Percentiles rank a stretch among this genome's conserved stretches.
Evolutionary conservation across 2,797 vertebrate species (phyloP).

Genomic region (Pempheris klunzingeri): DNA sequence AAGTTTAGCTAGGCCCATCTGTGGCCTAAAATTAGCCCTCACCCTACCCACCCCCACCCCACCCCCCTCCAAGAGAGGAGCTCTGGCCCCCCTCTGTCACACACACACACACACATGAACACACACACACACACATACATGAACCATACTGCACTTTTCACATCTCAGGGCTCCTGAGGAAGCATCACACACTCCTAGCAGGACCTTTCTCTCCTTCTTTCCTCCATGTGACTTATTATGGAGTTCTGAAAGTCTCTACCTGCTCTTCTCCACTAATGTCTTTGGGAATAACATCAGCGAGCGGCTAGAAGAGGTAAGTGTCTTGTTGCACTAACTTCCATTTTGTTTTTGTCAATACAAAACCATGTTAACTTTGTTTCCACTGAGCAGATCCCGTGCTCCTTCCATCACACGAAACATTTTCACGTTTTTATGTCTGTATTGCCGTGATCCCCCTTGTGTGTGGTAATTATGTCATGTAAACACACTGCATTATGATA

Average conservation of each 20-base stretch:
- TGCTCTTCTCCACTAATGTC: constrained; percentile 4
- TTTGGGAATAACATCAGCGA: constrained; percentile 25
- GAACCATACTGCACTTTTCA: constrained; percentile 47
- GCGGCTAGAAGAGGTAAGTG: constrained; percentile 62
- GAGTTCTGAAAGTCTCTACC: constrained; percentile 30
- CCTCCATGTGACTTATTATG: constrained; percentile 38
- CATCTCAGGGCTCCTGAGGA: constrained; percentile 41
- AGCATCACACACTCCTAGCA: constrained; percentile 57
- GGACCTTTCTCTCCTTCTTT: constrained; percentile 29
- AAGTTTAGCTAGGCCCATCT: constrained; percentile 89
- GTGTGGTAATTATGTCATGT: not conserved
- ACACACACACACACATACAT: constrained; percentile 41
- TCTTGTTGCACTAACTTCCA: not conserved
- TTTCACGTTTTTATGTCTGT: too few relatives aligned
- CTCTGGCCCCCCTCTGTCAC: constrained; percentile 52
- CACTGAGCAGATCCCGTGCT: not conserved
- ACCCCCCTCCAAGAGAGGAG: constrained; percentile 42
- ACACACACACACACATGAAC: constrained; percentile 38
- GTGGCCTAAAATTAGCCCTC: constrained; percentile 92
- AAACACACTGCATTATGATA: constrained; percentile 1
- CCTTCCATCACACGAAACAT: too few relatives aligned
- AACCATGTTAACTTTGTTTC: not conserved
- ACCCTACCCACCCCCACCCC: constrained; percentile 39
- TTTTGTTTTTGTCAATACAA: not conserved
- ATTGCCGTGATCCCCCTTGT: not conserved